Evolutionary conservation across 2,797 vertebrate species (phyloP).

Genomic region (Discoglossus pictus): DNA sequence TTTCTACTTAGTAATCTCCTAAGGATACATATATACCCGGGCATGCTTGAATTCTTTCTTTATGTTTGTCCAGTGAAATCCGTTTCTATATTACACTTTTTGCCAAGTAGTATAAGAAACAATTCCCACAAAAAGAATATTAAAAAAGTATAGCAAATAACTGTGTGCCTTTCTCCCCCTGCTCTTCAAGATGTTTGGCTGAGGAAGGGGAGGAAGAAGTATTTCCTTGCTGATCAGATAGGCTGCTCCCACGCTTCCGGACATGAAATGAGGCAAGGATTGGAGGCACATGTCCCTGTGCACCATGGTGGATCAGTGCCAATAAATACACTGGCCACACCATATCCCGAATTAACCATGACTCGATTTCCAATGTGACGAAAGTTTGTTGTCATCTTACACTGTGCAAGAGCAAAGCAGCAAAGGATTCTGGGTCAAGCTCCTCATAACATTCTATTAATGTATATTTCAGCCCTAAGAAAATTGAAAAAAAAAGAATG

Average conservation of each 20-base stretch:
- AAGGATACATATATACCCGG: too few species aligned
- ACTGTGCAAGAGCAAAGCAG: background rate
- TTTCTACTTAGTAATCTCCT: too few species aligned
- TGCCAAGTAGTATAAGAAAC: too few species aligned
- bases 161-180: background rate
- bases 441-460: too few species aligned
- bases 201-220: conserved; percentile 22
- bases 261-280: conserved; percentile 20
- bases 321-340: conserved; percentile 11
- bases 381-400: background rate
- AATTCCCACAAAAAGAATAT: too few species aligned
- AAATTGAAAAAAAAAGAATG: too few species aligned
- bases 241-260: conserved; percentile 28
- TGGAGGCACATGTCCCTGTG: background rate
- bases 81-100: too few species aligned
- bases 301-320: background rate
- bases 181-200: background rate
- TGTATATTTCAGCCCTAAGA: too few species aligned
- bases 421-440: conserved; percentile 20
- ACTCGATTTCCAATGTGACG: background rate
- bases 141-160: too few species aligned
- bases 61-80: too few species aligned
- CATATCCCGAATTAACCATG: too few species aligned
- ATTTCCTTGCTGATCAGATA: conserved; percentile 14
- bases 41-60: too few species aligned